Evolutionary conservation across 2,113 vertebrate species (phyloP).

Genomic region (Epinephelus fuscoguttatus): DNA sequence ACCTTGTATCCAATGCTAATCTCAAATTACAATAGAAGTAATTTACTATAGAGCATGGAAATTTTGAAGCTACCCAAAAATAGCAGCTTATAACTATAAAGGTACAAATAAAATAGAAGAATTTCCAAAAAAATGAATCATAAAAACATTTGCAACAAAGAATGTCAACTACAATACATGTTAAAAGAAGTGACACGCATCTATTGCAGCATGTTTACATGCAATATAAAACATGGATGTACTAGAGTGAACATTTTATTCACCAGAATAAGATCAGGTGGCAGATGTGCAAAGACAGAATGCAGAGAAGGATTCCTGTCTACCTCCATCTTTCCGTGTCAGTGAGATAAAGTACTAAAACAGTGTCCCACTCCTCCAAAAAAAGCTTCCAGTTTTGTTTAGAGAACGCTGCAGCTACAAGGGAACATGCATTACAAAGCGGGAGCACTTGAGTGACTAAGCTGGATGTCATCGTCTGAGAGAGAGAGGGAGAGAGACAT

Average conservation of each 20-base stretch:
- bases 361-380: conserved; percentile 6
- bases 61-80: not conserved
- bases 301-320: not conserved
- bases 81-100: not conserved
- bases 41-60: not conserved
- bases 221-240: not conserved
- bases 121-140: not conserved
- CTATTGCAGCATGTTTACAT: not conserved
- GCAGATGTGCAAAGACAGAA: not conserved
- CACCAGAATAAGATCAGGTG: not conserved
- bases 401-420: conserved; percentile 43
- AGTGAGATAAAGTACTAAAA: conserved; percentile 4
- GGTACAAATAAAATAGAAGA: not conserved
- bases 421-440: conserved; percentile 70
- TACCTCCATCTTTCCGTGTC: not conserved
- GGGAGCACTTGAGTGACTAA: conserved; percentile 76
- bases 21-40: not conserved
- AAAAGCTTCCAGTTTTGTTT: conserved; percentile 51
- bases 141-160: not conserved
- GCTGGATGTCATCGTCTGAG: conserved; percentile 76
- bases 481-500: conserved; percentile 22
- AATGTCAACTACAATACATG: not conserved
- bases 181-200: not conserved
- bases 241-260: conserved; percentile 4
- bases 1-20: not conserved